Base-by-base conservation (phyloP, 2,797 vertebrate species). In the Mastacembelus armatus region DNA sequence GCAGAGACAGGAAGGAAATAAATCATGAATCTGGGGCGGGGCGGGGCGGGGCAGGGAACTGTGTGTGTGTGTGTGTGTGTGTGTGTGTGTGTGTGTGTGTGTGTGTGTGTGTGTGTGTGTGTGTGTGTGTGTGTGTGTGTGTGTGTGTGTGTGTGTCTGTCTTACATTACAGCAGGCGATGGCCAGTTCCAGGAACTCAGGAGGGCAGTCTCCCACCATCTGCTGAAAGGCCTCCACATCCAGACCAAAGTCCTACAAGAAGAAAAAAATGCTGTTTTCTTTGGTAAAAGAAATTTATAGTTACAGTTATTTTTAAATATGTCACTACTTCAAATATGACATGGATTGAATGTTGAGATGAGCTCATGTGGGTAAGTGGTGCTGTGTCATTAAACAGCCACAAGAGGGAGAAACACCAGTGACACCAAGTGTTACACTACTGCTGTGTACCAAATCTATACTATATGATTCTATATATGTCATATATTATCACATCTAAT, bases 131-230 rank as follows among this genome's bases (percentile, higher is more conserved):
- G n/a, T n/a, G n/a, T n/a, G n/a, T n/a, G n/a, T 30, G 27, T 39
- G 33, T 18, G 32, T 63, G 16, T 14, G 22, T 22, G 27, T 33
- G 10, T 39, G 27, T 3, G 5, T 15, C 5, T 27, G 16, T 55
- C 97, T 93, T 93, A 98, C 98, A 43, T 90, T 93, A 84, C 97
- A 99, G 93, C 97, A 99, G 78, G 93, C 85, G 33, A 98, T 91
- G 16, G 98, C 94, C 61, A 99, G 86, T 42, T 94, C 91, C 79
- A 99, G 92, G 89, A 98, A 98, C 35, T 93, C 79, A 0, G 85
- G 56, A 0, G 97, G 98, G 76, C 97, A 98, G 87, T 95, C 94
- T 36, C 65, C 94, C 8, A 95, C 95, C 93, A 99, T 94, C 59
- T 92, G 94, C 81, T 88, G 90, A 82, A 99, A 99, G 7, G 94